A percentile compares a stretch with the other conserved stretches of the same genome.
Evolutionary conservation across 2,113 vertebrate species (phyloP).

Genomic region (Campylomormyrus tamandua): DNA sequence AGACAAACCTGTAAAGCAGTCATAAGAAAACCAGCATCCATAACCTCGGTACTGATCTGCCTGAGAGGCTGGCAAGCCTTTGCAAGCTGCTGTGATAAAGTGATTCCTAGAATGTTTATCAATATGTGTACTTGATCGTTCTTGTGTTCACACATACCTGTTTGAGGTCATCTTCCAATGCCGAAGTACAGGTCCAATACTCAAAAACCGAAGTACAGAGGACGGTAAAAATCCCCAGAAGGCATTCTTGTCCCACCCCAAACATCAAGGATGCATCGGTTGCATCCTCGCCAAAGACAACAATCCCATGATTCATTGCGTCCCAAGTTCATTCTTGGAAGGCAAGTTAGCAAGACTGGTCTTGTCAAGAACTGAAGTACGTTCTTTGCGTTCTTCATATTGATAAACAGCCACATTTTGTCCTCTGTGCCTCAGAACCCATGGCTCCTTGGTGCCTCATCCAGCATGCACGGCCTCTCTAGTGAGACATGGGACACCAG

Average conservation of each 20-base stretch:
- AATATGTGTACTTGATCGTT: background rate
- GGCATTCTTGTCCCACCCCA: background rate
- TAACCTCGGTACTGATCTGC: background rate
- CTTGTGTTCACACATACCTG: background rate
- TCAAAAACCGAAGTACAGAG: background rate
- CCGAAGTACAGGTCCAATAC: background rate
- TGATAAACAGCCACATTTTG: background rate
- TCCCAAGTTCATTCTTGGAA: background rate
- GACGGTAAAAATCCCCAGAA: background rate
- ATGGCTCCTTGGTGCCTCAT: background rate
- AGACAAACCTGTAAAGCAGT: background rate
- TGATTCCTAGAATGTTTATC: background rate
- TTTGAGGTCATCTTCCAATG: background rate
- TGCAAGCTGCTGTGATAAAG: background rate
- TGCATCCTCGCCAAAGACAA: background rate
- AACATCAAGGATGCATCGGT: background rate
- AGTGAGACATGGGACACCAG: background rate
- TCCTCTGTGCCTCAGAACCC: background rate
- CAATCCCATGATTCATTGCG: background rate
- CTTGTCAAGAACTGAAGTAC: background rate
- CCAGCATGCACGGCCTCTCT: background rate
- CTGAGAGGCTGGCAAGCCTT: background rate
- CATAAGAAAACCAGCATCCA: constrained; percentile 4
- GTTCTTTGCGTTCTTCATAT: background rate
- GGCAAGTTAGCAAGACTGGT: background rate